Evolutionary conservation across 2,113 vertebrate species (phyloP), one percentile per base, ranked within the genome.

Genomic region (Eonycteris spelaea): DNA sequence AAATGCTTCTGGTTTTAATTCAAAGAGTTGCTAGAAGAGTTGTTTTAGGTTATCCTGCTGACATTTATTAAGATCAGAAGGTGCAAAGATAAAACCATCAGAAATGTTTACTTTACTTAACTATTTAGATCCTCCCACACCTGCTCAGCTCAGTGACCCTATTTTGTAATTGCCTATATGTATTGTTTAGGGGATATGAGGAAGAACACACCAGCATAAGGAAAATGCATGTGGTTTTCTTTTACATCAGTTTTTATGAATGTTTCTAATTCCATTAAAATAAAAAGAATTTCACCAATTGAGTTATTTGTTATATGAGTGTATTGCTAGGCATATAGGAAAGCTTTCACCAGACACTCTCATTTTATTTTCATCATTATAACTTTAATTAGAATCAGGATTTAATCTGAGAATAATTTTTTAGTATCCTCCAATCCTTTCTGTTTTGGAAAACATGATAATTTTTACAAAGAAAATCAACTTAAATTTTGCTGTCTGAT

Each of bases 1-100:
- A 65, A 96, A 61, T 5, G 28, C 57, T 67, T 93, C 71, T 95
- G 26, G 77, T 48, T 70, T 35, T 53, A 97, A 95, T 88, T 85
- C 91, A n/a, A 43, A 77, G 86, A 86, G 59, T 35, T 59, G 18
- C 65, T 79, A 38, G 57, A 96, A 95, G 79, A 94, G 74, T 71
- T 86, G 79, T 96, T 96, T 95, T 79, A 95, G 89, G 65, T 97
- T 96, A 96, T 97, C 94, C 97, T 95, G 59, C 45, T 97, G 78
- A 95, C 96, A 74, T 94, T 95, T 92, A 93, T 84, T 91, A 98
- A 96, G 85, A 98, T 88, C n/a, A 7, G 38, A 75, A 96, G 57
- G 78, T 61, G 55, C 91, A 86, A 4, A 96, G 95, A 94, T 91
- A 79, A 97, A 65, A 38, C 71, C 2, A 91, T 79, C 87, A 94